These are phyloP conservation scores for Onychomys leucogaster DNA, from an alignment of 2,797 vertebrate genomes.

Conservation along the genomic window DNA sequence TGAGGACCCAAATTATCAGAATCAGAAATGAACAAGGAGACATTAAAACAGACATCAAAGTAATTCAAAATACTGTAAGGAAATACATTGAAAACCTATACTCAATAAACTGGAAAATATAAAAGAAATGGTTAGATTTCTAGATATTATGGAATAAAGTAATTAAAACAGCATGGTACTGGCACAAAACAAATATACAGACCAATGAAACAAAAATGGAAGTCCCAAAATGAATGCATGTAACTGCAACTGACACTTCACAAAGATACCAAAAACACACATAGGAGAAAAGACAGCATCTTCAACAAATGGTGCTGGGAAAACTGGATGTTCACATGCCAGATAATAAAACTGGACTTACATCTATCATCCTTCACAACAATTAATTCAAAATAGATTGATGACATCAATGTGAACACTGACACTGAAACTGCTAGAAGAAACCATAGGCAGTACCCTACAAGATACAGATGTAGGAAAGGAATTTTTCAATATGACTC, in stretches of 20 bases:
- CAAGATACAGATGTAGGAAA: too few species aligned
- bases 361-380: too few species aligned
- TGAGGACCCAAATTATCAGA: too few species aligned
- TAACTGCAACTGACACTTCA: neutral
- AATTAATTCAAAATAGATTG: too few species aligned
- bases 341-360: neutral
- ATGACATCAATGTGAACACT: too few species aligned
- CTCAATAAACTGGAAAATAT: neutral
- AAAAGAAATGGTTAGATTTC: too few species aligned
- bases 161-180: neutral
- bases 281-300: neutral
- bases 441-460: too few species aligned
- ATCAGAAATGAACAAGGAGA: too few species aligned
- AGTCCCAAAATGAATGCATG: neutral
- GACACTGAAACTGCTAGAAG: too few species aligned
- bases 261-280: neutral
- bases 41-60: too few species aligned
- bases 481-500: neutral
- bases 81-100: neutral
- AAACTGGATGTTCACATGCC: neutral
- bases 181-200: neutral
- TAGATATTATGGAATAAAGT: too few species aligned
- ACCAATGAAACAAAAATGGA: neutral
- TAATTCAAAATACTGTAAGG: too few species aligned
- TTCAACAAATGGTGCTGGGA: neutral